Percentiles rank a stretch among this genome's conserved stretches.
These are phyloP conservation scores for Otis tarda DNA, from an alignment of 2,113 vertebrate genomes.

Conservation along the genomic window DNA sequence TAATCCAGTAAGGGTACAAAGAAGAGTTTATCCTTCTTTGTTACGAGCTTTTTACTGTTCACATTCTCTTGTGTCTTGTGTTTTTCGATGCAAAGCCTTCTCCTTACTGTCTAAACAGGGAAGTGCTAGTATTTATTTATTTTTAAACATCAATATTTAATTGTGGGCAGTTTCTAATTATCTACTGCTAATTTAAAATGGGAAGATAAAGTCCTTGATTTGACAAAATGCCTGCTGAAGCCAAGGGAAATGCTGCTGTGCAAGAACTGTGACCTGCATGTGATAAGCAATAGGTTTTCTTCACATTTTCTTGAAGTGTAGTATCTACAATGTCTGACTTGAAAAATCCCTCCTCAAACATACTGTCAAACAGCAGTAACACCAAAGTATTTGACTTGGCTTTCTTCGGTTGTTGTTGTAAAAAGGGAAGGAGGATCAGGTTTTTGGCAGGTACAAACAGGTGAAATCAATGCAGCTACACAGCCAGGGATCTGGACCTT, in stretches of 20 bases:
- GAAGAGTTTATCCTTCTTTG: slow-evolving; percentile 33
- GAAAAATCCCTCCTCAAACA: neutral
- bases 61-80: neutral
- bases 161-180: slow-evolving; percentile 21
- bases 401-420: neutral
- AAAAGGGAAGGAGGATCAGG: neutral
- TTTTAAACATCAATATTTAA: slow-evolving; percentile 41
- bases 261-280: neutral
- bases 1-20: slow-evolving; percentile 6
- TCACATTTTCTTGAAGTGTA: neutral
- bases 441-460: neutral
- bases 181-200: slow-evolving; percentile 2
- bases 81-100: neutral
- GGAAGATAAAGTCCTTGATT: neutral
- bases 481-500: neutral
- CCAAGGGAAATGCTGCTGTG: neutral
- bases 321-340: neutral
- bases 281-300: neutral
- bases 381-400: neutral
- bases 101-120: neutral
- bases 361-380: neutral
- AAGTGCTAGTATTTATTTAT: neutral
- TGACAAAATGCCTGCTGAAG: neutral
- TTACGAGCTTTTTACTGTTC: slow-evolving; percentile 1
- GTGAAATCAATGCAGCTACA: neutral